Evolutionary conservation across 2,888 invertebrate species (phyloP), one percentile per base, ranked within the genome.

Genomic region (Zelleria hepariella): DNA sequence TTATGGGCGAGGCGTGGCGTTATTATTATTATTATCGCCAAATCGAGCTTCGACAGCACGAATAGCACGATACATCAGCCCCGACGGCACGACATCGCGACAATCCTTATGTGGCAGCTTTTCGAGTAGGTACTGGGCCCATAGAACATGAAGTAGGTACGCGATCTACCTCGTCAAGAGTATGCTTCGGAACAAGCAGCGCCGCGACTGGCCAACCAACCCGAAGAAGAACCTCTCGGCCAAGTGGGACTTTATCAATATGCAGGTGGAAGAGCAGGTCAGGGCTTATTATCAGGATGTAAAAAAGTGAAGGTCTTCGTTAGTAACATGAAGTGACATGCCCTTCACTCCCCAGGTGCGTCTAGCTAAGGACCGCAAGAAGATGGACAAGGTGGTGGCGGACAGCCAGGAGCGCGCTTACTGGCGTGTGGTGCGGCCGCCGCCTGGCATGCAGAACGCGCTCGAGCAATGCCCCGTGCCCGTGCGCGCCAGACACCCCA

Each of bases 321-420:
- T n/a, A n/a, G n/a, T n/a, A n/a, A n/a, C n/a, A n/a, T n/a, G n/a
- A n/a, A n/a, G n/a, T n/a, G n/a, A n/a, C n/a, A 32, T 32, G 32
- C 6, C 4, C 5, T 26, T 18, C 20, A 26, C 10, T 57, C 47
- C 24, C 25, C 75, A 94, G 94, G 95, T 96, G 67, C 93, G 96
- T 66, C 82, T 97, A 74, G 94, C 96, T 54, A 99, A 99, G 78
- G 97, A 97, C 62, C 92, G 97, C 67, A 98, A 98, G 82, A 98
- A 98, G 78, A 95, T 94, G 27, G 99, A 99, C 77, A 98, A 98
- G 88, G 94, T 97, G 71, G 96, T 99, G 63, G 94, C 95, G 67
- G 98, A 99, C 82, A 96, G 97, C 65, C 98, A 99, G 72, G 99
- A 99, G 82, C 92, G 97, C 67, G 98, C 99, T 58, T 99, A 97